Conservation (phyloP, 2,797 vertebrate species). For the Anableps anableps region DNA sequence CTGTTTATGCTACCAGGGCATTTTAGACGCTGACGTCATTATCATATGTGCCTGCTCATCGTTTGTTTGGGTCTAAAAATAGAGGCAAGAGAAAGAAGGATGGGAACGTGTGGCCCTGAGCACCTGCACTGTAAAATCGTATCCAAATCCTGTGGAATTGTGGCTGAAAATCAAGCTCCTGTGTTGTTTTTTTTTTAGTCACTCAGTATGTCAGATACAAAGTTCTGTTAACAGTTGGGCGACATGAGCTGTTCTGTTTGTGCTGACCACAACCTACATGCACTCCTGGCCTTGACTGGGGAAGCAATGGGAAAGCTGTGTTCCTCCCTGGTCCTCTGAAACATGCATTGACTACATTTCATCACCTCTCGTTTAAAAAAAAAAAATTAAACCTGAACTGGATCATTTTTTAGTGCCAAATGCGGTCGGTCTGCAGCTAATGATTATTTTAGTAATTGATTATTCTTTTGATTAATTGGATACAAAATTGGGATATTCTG, state of each 20-base stretch:
- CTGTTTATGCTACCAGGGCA: slow-evolving; percentile 34
- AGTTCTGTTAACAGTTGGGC: slow-evolving; percentile 63
- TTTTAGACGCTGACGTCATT: slow-evolving; percentile 63
- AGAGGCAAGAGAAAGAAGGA: slow-evolving; percentile 23
- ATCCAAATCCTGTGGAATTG: slow-evolving; percentile 5
- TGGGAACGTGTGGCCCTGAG: slow-evolving; percentile 12
- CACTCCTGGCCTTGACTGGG: slow-evolving; percentile 57
- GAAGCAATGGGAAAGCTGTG: slow-evolving; percentile 41
- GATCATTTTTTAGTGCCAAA: too few species aligned
- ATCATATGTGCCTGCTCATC: slow-evolving; percentile 62
- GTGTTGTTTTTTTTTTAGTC: slow-evolving; percentile 9
- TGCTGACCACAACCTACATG: slow-evolving; percentile 70
- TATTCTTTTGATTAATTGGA: too few species aligned
- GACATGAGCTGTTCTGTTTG: slow-evolving; percentile 76
- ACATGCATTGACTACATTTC: too few species aligned
- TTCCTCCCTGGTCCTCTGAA: slow-evolving; percentile 36
- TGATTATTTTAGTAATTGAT: too few species aligned
- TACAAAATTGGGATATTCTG: too few species aligned
- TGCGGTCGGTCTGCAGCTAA: too few species aligned
- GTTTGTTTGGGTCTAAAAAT: slow-evolving; percentile 57
- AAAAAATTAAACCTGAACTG: too few species aligned
- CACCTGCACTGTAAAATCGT: slow-evolving; percentile 4
- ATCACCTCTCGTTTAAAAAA: too few species aligned
- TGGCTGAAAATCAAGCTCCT: neutral
- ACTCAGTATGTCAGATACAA: slow-evolving; percentile 7